Percentiles rank a stretch among this genome's conserved stretches.
phyloP scores from a whole-genome alignment of 1,140 invertebrate genomes.

The Steinernema khuongi region DNA sequence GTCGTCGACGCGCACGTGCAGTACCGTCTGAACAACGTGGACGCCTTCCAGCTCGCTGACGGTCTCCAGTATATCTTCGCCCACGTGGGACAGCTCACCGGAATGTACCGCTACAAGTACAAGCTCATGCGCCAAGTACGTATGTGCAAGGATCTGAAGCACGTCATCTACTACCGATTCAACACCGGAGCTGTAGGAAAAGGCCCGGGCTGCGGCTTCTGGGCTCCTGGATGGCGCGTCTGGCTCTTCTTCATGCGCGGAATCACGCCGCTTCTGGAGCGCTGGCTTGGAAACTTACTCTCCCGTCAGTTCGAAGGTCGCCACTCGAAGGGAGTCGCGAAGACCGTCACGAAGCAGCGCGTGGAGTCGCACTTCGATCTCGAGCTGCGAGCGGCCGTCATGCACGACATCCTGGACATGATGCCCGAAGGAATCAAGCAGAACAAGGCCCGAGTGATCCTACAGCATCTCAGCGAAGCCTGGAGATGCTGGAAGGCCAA shows the following conservation, averaged over 20 bases:
- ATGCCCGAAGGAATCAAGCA: constrained; percentile 99
- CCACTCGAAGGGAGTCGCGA: constrained; percentile 96
- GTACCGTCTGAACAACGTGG: constrained; percentile 96
- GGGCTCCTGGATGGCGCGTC: constrained; percentile 98
- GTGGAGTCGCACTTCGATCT: constrained; percentile 99
- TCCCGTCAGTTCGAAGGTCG: constrained; percentile 97
- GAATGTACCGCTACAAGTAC: constrained; percentile 99
- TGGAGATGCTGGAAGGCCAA: constrained; percentile 99
- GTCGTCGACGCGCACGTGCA: constrained; percentile 99
- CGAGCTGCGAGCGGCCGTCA: constrained; percentile 74
- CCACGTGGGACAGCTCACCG: constrained; percentile 96
- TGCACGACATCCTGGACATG: constrained; percentile 99
- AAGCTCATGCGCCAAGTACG: constrained; percentile 98
- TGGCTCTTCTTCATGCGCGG: constrained; percentile 99
- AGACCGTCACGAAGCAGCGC: constrained; percentile 98
- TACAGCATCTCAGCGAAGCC: constrained; percentile 97
- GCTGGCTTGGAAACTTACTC: constrained; percentile 94
- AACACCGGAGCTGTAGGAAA: constrained; percentile 83
- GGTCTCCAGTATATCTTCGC: constrained; percentile 99
- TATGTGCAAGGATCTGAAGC: constrained; percentile 99
- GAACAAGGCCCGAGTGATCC: constrained; percentile 95
- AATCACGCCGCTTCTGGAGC: constrained; percentile 90
- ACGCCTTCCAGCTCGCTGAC: constrained; percentile 91
- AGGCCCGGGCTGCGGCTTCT: constrained; percentile 96
- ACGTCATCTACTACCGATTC: constrained; percentile 97